Evolutionary conservation across 1,140 invertebrate genomes (phyloP).

Genomic region (Drosophila nebulosa): DNA sequence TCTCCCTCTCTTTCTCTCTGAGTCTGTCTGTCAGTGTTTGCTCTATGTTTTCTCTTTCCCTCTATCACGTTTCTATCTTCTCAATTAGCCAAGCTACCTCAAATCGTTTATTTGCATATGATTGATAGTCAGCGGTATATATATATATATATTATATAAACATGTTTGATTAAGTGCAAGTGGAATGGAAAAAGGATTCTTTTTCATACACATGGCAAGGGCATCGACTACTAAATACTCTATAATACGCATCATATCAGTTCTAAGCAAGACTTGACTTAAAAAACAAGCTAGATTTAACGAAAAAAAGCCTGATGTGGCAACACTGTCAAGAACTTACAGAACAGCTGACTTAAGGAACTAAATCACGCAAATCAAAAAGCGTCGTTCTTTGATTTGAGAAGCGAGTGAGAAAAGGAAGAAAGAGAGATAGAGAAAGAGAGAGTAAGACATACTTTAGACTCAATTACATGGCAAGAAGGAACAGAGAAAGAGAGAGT

Average conservation of each 20-base stretch:
- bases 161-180: neutral
- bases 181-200: neutral
- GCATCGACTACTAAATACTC: neutral
- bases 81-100: conserved; percentile 27
- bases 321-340: no score
- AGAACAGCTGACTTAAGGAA: no score
- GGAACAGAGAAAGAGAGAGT: no score
- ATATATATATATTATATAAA: neutral
- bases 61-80: neutral
- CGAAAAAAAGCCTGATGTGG: no score
- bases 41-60: neutral
- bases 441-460: no score
- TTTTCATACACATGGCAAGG: neutral
- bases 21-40: neutral
- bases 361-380: no score
- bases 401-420: no score
- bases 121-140: conserved; percentile 25
- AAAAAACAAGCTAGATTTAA: no score
- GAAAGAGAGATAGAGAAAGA: no score
- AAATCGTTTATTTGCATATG: conserved; percentile 46
- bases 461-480: no score
- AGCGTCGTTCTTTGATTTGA: no score
- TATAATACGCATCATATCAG: neutral
- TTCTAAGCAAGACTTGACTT: no score
- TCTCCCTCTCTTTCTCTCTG: neutral